Evolutionary conservation across 1,140 invertebrate genomes (phyloP).

Genomic region (Capitella teleta): DNA sequence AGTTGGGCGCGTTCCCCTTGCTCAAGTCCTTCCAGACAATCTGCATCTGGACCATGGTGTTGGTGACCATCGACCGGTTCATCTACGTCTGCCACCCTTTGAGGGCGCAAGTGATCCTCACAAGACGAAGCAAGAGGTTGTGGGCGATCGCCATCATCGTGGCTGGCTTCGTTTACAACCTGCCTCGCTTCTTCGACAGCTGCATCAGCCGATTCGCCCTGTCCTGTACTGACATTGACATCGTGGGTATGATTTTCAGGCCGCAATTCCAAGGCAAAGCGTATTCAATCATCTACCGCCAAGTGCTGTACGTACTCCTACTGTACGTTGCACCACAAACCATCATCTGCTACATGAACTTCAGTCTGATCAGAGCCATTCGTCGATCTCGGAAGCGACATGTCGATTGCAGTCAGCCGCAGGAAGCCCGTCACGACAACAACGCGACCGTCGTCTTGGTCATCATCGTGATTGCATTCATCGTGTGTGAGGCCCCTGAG

Average conservation of each 20-base stretch:
- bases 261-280: constrained; percentile 1
- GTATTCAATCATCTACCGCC: constrained; percentile 8
- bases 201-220: constrained; percentile 1
- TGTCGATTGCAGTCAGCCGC: not conserved
- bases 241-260: constrained; percentile 4
- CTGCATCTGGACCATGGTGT: constrained; percentile 11
- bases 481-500: constrained; percentile 11
- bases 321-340: constrained; percentile 6
- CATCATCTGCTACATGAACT: not conserved
- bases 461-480: constrained; percentile 9
- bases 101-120: constrained; percentile 1
- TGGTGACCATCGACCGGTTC: constrained; percentile 11
- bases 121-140: not conserved
- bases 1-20: constrained; percentile 5
- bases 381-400: not conserved
- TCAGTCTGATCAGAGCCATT: constrained; percentile 5
- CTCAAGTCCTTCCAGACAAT: constrained; percentile 11
- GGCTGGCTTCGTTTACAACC: constrained; percentile 3
- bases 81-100: constrained; percentile 5
- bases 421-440: not conserved
- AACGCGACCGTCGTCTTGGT: constrained; percentile 10
- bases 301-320: constrained; percentile 4
- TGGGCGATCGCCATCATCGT: not conserved
- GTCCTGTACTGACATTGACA: not conserved
- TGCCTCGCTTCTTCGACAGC: constrained; percentile 9